Base-by-base conservation (phyloP, 2,113 vertebrate species). In the Rostratula benghalensis region DNA sequence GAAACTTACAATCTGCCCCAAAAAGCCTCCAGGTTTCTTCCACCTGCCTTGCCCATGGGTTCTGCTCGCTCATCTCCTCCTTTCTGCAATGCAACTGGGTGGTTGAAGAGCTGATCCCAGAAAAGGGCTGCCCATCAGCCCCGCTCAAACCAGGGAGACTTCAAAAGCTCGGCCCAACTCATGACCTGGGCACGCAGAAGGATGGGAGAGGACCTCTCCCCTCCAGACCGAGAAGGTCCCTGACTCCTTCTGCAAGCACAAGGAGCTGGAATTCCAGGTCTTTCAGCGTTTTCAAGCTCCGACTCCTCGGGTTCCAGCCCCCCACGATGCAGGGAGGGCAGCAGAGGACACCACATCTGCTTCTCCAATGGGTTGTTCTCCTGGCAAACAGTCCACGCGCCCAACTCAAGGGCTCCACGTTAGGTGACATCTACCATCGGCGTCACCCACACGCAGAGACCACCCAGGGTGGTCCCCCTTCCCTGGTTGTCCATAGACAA, bases 41-140 rank as follows among this genome's bases (percentile, higher is more conserved):
- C 43, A 4, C 35, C 2, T 39, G 0, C 65, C 39, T 39, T 14
- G 28, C 31, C 4, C 0, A 0, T n/a, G 0, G 1, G 43, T 9
- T 59, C 57, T 25, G 45, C 39, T 85, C 5, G 1, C 51, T 41
- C 61, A 10, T 30, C 73, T 35, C 37, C 50, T 56, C 83, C 11
- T 7, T 37, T 39, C 68, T 65, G 63, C 43, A n/a, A 2, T 1
- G 4, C 68, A 11, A 20, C 48, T 0, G 4, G 6, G 50, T 9
- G n/a, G 56, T 46, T 24, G 13, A 69, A 35, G 71, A 73, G 35
- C 43, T 48, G n/a, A 43, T 57, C 50, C 22, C 4, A 33, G 88
- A 57, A 50, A 67, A 61, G 78, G 59, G 59, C 89, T 87, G 60
- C 78, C 57, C 75, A 41, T 8, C 53, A 37, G 10, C 37, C 54